Conservation (phyloP, 2,888 invertebrate genomes). For the Yponomeuta plumbellus region DNA sequence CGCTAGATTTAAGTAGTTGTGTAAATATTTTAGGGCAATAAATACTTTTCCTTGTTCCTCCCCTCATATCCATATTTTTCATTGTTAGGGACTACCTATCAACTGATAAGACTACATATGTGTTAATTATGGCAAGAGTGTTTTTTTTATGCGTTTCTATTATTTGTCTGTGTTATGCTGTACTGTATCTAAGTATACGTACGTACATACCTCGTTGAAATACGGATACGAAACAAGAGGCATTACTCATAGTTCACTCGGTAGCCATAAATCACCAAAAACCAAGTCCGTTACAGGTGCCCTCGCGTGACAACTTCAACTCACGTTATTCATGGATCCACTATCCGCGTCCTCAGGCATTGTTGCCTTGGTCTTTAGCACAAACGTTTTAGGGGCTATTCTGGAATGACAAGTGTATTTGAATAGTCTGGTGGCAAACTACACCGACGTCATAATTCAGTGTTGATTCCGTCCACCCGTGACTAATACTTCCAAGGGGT, state of each 20-base stretch:
- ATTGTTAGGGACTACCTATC: too few relatives aligned
- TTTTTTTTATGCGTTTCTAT: too few relatives aligned
- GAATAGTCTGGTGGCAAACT: slow-evolving; percentile 24
- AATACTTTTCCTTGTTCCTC: too few relatives aligned
- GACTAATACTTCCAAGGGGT: slow-evolving; percentile 52
- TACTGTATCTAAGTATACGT: neutral
- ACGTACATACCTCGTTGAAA: neutral
- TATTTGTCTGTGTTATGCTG: neutral
- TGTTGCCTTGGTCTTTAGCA: neutral
- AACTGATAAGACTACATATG: too few relatives aligned
- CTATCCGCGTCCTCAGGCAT: neutral
- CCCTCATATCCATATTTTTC: too few relatives aligned
- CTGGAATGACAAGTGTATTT: neutral
- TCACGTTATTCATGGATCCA: slow-evolving; percentile 34
- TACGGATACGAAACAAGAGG: slow-evolving; percentile 30
- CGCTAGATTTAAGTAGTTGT: too few relatives aligned
- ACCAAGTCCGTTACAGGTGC: slow-evolving; percentile 36
- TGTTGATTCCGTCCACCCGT: slow-evolving; percentile 56
- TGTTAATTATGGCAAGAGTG: too few relatives aligned
- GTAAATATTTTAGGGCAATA: too few relatives aligned
- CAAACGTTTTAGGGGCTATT: neutral
- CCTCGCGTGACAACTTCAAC: slow-evolving; percentile 47
- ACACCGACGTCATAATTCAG: slow-evolving; percentile 68
- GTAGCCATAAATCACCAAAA: slow-evolving; percentile 68
- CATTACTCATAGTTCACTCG: slow-evolving; percentile 61